Evolutionary conservation across 2,113 vertebrate species (phyloP), one percentile per base, ranked within the genome.

Genomic region (Varanus salvator): DNA sequence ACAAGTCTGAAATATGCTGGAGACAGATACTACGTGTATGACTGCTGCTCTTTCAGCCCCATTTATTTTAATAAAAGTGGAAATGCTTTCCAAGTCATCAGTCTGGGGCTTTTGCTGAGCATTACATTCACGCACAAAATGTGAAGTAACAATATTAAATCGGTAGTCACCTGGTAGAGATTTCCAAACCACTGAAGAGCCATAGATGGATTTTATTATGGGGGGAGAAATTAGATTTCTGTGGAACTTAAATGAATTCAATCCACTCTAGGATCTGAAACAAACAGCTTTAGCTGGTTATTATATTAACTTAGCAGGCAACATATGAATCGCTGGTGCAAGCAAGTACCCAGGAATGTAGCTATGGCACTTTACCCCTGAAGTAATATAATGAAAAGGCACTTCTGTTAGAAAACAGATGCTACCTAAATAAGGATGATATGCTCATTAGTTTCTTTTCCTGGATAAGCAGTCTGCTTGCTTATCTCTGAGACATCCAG

Each of bases 181-280:
- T 83, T 83, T 92, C 80, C 50, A 91, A 66, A 92, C 85, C 81
- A 86, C 23, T 50, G 90, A 91, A 93, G 82, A 93, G 52, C 69
- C 71, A 60, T 57, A 93, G 66, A 90, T 87, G 31, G 3, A 0
- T 60, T 72, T 88, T 87, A 90, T 87, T 95, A 90, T 82, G 71
- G 78, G 85, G 68, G 57, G 82, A 85, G 87, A 92, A 85, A 92
- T 9, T 86, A 57, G 29, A 91, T 94, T 95, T 94, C 76, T 93
- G 89, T 91, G 91, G 89, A 94, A 94, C 90, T 89, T 90, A 95
- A 95, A 94, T 95, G 0, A 95, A 94, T 91, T 95, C 89, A 90
- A 95, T 92, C 89, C 4, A 1, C 92, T 93, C 74, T 25, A 84
- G 90, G 74, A 66, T 83, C 94, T 93, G 92, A 96, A 96, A 94